Evolutionary conservation across 2,797 vertebrate species (phyloP).

Genomic region (Oreortyx pictus): DNA sequence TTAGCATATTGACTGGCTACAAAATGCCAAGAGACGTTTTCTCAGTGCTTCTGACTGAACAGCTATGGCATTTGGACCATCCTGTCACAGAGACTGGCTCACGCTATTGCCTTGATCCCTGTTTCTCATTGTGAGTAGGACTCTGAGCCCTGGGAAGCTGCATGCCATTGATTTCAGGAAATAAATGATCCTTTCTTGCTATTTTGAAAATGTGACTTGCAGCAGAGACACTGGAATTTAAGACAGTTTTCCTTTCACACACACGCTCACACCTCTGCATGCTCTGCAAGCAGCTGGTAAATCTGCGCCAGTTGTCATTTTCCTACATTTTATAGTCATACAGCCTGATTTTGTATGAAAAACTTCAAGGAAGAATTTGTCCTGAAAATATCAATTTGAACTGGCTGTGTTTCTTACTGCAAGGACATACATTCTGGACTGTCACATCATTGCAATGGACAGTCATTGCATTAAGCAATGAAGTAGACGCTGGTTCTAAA

Average conservation of each 20-base stretch:
- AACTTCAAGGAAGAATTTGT: background rate
- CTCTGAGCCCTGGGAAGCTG: background rate
- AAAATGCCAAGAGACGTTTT: background rate
- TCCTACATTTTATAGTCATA: background rate
- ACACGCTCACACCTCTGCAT: accelerated
- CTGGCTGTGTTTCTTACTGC: accelerated
- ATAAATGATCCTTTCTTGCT: background rate
- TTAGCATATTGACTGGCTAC: background rate
- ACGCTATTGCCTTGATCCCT: accelerated
- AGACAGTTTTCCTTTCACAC: background rate
- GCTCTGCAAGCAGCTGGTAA: background rate
- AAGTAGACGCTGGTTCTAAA: background rate
- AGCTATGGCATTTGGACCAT: accelerated
- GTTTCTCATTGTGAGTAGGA: background rate
- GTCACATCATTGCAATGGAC: background rate
- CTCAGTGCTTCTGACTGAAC: background rate
- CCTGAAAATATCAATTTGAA: background rate
- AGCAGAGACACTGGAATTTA: background rate
- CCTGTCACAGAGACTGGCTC: background rate
- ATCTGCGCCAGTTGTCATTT: background rate
- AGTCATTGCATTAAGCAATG: background rate
- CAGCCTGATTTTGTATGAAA: background rate
- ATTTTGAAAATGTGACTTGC: background rate
- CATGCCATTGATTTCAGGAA: background rate
- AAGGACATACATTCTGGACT: background rate